phyloP scores from a whole-genome alignment of 2,797 vertebrate genomes.

The Denticeps clupeoides region DNA sequence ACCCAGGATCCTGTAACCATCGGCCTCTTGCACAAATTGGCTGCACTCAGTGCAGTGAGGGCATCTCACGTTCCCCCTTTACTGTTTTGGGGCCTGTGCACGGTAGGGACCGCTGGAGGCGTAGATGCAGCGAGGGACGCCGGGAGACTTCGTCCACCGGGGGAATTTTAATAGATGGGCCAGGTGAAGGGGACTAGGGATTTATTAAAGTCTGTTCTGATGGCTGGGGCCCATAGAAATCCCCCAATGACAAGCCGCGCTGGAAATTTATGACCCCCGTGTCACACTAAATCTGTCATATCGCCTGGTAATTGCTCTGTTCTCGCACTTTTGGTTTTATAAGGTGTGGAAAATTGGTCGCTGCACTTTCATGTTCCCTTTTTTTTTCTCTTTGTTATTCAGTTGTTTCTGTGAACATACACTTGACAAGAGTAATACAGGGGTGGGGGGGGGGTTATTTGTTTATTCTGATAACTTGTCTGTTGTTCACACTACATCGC shows the following conservation, averaged over 20 bases:
- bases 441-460: conserved; percentile 5
- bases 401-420: conserved; percentile 10
- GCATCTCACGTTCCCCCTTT: too few species aligned
- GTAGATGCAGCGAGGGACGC: not conserved
- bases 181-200: conserved; percentile 9
- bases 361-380: conserved; percentile 12
- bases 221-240: conserved; percentile 15
- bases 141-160: not conserved
- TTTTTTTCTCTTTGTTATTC: conserved; percentile 1
- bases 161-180: conserved; percentile 23
- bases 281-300: conserved; percentile 31
- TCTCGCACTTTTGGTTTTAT: conserved; percentile 21
- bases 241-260: conserved; percentile 17
- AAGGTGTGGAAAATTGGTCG: conserved; percentile 21
- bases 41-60: not conserved
- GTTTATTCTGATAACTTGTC: conserved; percentile 8
- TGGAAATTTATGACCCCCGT: conserved; percentile 24
- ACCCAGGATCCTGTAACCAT: conserved; percentile 5
- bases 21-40: conserved; percentile 20
- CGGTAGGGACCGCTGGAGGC: not conserved
- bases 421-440: conserved; percentile 11
- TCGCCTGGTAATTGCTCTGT: conserved; percentile 30
- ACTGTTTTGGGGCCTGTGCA: not conserved
- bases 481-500: not conserved
- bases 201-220: conserved; percentile 22